Evolutionary conservation across 2,888 invertebrate species (phyloP).

Genomic region (Sussaba pulchella): DNA sequence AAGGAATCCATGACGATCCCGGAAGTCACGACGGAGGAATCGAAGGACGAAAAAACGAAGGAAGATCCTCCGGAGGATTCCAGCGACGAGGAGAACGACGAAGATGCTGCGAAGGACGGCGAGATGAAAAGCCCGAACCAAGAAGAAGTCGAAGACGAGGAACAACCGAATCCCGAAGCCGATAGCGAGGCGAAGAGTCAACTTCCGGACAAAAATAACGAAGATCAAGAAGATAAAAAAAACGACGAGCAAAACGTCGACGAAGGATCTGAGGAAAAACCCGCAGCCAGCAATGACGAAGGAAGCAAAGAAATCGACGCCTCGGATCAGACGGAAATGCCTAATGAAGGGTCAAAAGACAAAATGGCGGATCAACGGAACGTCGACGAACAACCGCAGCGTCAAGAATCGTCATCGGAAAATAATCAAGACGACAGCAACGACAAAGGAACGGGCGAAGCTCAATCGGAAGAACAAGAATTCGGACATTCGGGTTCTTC

Average conservation of each 20-base stretch:
- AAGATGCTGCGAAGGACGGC: constrained; percentile 76
- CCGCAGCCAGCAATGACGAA: constrained; percentile 79
- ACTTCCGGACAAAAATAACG: constrained; percentile 81
- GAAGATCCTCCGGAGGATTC: constrained; percentile 80
- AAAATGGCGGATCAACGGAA: constrained; percentile 84
- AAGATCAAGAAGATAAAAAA: constrained; percentile 82
- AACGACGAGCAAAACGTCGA: constrained; percentile 82
- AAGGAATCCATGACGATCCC: constrained; percentile 85
- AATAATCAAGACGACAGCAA: constrained; percentile 86
- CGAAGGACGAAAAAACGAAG: constrained; percentile 83
- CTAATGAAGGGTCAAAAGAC: constrained; percentile 83
- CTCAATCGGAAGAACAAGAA: constrained; percentile 90
- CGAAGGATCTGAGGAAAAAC: constrained; percentile 75
- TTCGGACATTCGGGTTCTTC: constrained; percentile 88
- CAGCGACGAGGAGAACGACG: constrained; percentile 83
- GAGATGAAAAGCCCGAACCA: constrained; percentile 63
- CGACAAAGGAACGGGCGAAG: constrained; percentile 90
- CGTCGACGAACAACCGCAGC: constrained; percentile 85
- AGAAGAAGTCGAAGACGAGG: constrained; percentile 76
- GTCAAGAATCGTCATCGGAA: constrained; percentile 82
- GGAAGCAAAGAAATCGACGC: constrained; percentile 82
- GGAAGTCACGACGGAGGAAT: constrained; percentile 78
- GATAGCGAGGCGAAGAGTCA: constrained; percentile 75
- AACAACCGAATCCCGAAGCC: constrained; percentile 76
- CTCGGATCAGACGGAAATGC: constrained; percentile 85